phyloP scores from a whole-genome alignment of 2,797 vertebrate species.

The Aphelocoma californica region DNA sequence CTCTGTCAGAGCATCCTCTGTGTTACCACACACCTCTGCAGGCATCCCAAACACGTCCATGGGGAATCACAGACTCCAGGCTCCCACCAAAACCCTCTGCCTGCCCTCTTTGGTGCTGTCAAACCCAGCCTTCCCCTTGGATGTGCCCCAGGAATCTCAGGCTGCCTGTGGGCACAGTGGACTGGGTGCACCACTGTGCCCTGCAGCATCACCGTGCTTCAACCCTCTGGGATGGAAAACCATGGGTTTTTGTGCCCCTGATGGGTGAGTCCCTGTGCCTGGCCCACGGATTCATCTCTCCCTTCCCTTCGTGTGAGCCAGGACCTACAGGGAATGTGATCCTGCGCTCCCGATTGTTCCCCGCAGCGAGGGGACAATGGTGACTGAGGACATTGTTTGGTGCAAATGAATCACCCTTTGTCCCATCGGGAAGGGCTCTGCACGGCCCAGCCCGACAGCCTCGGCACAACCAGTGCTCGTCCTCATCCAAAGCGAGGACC shows the following conservation, averaged over 20 bases:
- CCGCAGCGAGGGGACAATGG: background rate
- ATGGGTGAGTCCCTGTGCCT: accelerated
- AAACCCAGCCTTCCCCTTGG: background rate
- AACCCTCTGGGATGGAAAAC: accelerated
- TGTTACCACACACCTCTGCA: accelerated
- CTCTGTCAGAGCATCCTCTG: background rate
- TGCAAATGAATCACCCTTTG: conserved; percentile 28
- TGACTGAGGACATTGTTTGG: background rate
- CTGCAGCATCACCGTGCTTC: background rate
- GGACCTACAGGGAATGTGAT: background rate
- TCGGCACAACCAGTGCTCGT: accelerated
- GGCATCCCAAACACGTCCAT: accelerated
- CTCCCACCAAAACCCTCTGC: background rate
- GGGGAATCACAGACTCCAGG: accelerated
- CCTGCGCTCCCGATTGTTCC: background rate
- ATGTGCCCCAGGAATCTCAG: background rate
- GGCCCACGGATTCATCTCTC: background rate
- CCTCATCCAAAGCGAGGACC: accelerated
- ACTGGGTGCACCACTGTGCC: accelerated
- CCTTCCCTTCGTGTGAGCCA: background rate
- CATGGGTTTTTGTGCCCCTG: accelerated
- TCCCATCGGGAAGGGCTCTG: background rate
- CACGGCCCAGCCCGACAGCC: background rate
- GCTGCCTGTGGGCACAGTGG: accelerated
- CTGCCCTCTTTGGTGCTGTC: background rate